These are phyloP conservation scores for Nyleta sp. DNA, from an alignment of 2,888 invertebrate species.

Conservation along the genomic window DNA sequence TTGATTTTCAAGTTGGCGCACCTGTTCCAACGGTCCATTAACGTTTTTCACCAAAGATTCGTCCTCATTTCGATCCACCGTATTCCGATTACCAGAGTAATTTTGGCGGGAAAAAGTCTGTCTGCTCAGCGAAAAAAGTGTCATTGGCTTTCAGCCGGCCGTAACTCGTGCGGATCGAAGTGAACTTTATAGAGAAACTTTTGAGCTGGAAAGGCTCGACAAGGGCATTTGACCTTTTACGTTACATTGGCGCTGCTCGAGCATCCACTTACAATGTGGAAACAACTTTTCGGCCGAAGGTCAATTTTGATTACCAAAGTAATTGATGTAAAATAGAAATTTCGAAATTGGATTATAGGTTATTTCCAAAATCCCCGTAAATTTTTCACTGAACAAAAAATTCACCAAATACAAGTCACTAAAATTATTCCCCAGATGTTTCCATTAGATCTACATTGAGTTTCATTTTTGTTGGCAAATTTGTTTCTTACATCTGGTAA, in stretches of 20 bases:
- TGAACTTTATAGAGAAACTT: conserved; percentile 44
- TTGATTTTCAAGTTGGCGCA: not conserved
- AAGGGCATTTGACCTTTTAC: conserved; percentile 58
- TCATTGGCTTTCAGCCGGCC: conserved; percentile 22
- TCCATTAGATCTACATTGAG: too few species aligned
- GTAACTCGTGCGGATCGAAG: conserved; percentile 41
- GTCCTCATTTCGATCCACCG: not conserved
- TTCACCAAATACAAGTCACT: too few species aligned
- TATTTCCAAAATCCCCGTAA: too few species aligned
- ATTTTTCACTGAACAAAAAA: too few species aligned
- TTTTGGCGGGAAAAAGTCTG: not conserved
- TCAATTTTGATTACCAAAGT: conserved; percentile 25
- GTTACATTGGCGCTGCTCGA: conserved; percentile 32
- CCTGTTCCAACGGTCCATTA: not conserved
- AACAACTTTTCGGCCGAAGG: conserved; percentile 31
- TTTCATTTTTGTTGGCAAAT: too few species aligned
- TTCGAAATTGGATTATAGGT: too few species aligned
- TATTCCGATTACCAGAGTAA: not conserved
- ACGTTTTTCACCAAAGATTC: not conserved
- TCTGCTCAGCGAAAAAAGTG: conserved; percentile 10
- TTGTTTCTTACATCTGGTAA: too few species aligned
- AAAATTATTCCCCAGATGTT: too few species aligned
- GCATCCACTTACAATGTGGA: not conserved
- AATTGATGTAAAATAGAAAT: not conserved
- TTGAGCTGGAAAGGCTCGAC: conserved; percentile 45